Evolutionary conservation across 1,140 invertebrate genomes (phyloP), one percentile per base, ranked within the genome.

Genomic region (Neotoxoptera formosana): DNA sequence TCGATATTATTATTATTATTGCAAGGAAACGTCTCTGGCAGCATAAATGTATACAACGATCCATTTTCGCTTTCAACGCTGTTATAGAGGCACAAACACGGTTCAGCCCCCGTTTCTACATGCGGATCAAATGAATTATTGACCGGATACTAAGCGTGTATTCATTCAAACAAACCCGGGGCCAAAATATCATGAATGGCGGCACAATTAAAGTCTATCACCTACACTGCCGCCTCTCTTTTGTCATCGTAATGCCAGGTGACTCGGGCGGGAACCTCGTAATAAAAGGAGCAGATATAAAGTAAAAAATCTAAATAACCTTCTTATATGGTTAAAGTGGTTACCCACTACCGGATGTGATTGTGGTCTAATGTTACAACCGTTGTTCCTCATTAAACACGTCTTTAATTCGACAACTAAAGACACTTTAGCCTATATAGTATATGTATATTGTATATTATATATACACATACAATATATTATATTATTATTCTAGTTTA

Each of bases 291-390:
- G 47, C 30, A 56, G 47, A 30, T 41, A 90, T 36, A 41, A 34
- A 41, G 34, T 81, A 81, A 91, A 51, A n/a, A 91, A 48, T 81
- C 41, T 36, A 81, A 67, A 34, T 81, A 60, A 90, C 88, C 51
- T 60, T 41, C 88, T 41, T 60, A 30, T 60, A 45, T 60, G 53
- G 88, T 81, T 91, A 34, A 36, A 47, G 90, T 1, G 90, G 90
- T 92, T 92, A 92, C 67, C 45, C 20, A 23, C 90, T 21, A 17
- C 90, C 90, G 90, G 90, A 92, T 92, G 67, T 51, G 90, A 83
- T 83, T 23, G 90, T 9, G 90, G 90, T 92, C 9, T 48, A 88
- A 34, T 89, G 7, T 41, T 56, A 56, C 88, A 56, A 20, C 36
- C 88, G 36, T n/a, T 23, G 53, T 30, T 30, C 20, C 34, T 89